Base-by-base conservation (phyloP, 2,113 vertebrate genomes). In the Seriola quinqueradiata region DNA sequence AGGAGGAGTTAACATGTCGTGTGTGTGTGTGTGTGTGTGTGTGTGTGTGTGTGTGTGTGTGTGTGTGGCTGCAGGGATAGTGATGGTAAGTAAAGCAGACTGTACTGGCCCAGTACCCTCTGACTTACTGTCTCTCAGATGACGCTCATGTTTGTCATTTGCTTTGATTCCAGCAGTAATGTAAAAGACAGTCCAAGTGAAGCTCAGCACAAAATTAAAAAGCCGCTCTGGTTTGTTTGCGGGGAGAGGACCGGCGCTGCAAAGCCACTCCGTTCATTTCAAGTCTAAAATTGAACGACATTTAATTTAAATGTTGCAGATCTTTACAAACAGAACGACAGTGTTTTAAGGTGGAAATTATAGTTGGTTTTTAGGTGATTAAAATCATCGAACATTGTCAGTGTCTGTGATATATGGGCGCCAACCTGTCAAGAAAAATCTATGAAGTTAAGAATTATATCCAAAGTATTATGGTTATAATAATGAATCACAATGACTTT, bases 61-160 rank as follows among this genome's bases (percentile, higher is more conserved):
- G 70, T 48, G 70, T 48, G 68, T 23, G 10, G 61, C 57, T 70
- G 50, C 10, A 55, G 71, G 68, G 10, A 59, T 9, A 14, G 60
- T 87, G 54, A 82, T 57, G 75, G 16, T 79, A 73, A 82, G 70
- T 82, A 68, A 84, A 64, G 70, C 54, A 81, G 86, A 87, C 83
- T 70, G 84, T 25, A 28, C 67, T 83, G 69, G 4, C 81, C 72
- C 69, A 77, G 63, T 93, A 78, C n/a, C 85, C 84, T 86, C 59
- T 75, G 70, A 82, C 84, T 68, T 74, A 50, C 58, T 69, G 70
- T 48, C 83, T 71, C 64, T n/a, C 68, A 68, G 21, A 77, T 19
- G 25, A 25, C 4, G 12, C 13, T 46, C 21, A 61, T 57, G 74
- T 54, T 59, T n/a, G 61, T 68, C n/a, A 46, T 32, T 48, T 67